These are phyloP conservation scores for Watsonalla cultraria DNA, from an alignment of 2,888 invertebrate genomes.

Conservation along the genomic window DNA sequence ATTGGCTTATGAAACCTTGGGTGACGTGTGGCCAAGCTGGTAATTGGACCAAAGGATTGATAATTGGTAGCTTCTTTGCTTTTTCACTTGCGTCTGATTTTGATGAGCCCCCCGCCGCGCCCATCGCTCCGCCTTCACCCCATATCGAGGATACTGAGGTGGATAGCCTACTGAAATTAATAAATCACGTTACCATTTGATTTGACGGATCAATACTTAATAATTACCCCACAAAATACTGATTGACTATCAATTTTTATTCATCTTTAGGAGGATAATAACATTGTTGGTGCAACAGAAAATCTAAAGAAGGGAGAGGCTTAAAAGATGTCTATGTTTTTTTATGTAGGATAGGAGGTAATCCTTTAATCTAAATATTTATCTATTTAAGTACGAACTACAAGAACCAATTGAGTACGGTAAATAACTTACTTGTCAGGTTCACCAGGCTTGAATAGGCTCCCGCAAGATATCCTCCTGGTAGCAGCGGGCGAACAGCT, in stretches of 20 bases:
- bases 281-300: no score
- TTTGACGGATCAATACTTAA: no score
- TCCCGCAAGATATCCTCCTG: conserved; percentile 93
- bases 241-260: no score
- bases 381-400: no score
- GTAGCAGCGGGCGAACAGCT: conserved; percentile 91
- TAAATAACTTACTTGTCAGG: conserved; percentile 75
- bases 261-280: no score
- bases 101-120: conserved; percentile 35
- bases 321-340: no score
- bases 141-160: conserved; percentile 76
- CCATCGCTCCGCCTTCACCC: conserved; percentile 57
- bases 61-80: conserved; percentile 89
- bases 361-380: no score
- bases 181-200: not conserved
- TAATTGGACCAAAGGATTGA: conserved; percentile 91
- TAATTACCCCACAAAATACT: no score
- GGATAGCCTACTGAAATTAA: conserved; percentile 54
- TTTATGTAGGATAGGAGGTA: no score
- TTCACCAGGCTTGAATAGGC: conserved; percentile 88
- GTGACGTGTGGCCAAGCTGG: conserved; percentile 93
- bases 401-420: no score
- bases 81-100: conserved; percentile 77
- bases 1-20: conserved; percentile 95
- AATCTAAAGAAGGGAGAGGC: no score